Conservation (phyloP, 2,888 invertebrate species). For the Drosophila bunnanda region DNA sequence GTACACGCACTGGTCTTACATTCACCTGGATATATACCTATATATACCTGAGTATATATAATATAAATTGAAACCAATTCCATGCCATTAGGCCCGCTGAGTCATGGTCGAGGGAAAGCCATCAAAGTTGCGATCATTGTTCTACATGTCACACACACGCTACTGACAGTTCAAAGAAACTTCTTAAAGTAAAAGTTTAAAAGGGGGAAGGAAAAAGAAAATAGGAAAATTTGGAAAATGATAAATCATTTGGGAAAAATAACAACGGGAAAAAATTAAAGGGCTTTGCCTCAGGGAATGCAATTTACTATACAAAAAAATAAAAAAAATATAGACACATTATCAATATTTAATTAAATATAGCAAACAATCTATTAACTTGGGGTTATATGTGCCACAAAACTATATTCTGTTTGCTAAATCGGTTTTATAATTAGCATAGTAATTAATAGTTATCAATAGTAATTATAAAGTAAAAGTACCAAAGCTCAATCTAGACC, state of each 20-base stretch:
- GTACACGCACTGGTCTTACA: constrained; percentile 3
- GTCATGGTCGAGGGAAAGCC: constrained; percentile 32
- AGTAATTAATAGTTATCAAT: too few species aligned
- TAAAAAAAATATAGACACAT: too few species aligned
- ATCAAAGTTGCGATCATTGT: constrained; percentile 10
- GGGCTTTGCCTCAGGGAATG: not conserved
- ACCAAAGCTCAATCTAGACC: too few species aligned
- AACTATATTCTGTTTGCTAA: too few species aligned
- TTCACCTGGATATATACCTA: not conserved
- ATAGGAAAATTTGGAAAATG: not conserved
- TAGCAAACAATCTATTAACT: too few species aligned
- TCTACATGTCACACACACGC: constrained; percentile 17
- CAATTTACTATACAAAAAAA: too few species aligned
- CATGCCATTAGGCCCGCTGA: constrained; percentile 6
- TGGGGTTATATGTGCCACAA: too few species aligned
- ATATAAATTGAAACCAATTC: constrained; percentile 3
- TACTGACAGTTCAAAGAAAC: not conserved
- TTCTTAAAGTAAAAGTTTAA: not conserved
- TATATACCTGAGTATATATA: not conserved
- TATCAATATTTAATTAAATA: too few species aligned
- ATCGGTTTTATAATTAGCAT: too few species aligned
- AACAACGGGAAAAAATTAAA: not conserved
- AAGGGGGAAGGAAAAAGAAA: too few species aligned
- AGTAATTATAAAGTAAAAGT: too few species aligned
- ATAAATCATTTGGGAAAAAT: not conserved